phyloP scores from a whole-genome alignment of 2,888 invertebrate species.

The Junonia oenone region DNA sequence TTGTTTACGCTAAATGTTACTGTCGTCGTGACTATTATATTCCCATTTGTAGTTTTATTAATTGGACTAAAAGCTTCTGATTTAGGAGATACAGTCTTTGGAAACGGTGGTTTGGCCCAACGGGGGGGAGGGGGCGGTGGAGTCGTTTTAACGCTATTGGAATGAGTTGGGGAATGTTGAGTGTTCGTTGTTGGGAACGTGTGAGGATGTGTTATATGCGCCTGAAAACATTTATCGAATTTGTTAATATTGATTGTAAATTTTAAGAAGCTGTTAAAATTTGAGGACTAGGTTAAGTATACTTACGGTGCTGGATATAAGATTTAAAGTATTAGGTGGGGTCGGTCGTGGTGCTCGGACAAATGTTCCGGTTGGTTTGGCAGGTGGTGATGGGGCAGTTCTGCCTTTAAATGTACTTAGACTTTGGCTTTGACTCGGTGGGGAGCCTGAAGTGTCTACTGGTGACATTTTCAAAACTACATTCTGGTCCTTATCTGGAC shows the following conservation, averaged over 20 bases:
- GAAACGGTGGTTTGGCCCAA: conserved; percentile 88
- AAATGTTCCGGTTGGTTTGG: conserved; percentile 65
- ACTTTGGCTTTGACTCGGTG: conserved; percentile 66
- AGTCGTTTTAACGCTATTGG: conserved; percentile 69
- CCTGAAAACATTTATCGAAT: conserved; percentile 71
- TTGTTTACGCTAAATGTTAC: conserved; percentile 89
- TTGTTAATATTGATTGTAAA: conserved; percentile 6
- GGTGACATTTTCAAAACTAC: conserved; percentile 89
- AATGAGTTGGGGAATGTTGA: conserved; percentile 62
- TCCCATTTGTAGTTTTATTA: conserved; percentile 79
- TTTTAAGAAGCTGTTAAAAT: conserved; percentile 2
- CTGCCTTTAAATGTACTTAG: conserved; percentile 86
- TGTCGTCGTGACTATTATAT: conserved; percentile 92
- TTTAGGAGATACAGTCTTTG: conserved; percentile 71
- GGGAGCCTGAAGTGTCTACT: conserved; percentile 73
- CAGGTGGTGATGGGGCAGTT: conserved; percentile 76
- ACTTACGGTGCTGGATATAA: conserved; percentile 81
- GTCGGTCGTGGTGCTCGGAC: conserved; percentile 86
- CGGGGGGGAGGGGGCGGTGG: conserved; percentile 92
- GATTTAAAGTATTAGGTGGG: conserved; percentile 90
- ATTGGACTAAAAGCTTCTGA: conserved; percentile 68
- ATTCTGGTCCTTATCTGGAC: conserved; percentile 77
- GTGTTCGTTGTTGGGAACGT: conserved; percentile 64
- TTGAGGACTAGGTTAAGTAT: background rate
- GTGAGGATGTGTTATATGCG: conserved; percentile 77